Conservation (phyloP, 2,797 vertebrate genomes). For the Argyrosomus regius region DNA sequence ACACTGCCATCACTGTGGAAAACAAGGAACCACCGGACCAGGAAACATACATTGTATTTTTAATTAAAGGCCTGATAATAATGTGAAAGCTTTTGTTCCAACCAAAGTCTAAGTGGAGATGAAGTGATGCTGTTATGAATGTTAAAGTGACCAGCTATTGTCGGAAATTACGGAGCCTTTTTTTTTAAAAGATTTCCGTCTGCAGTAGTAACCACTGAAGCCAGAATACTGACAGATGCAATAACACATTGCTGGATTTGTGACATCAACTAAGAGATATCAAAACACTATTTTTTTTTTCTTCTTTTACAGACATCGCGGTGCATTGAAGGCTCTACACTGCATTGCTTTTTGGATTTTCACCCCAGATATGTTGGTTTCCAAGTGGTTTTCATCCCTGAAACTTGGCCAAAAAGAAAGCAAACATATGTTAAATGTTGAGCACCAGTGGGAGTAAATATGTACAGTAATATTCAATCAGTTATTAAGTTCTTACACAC, state of each 20-base stretch:
- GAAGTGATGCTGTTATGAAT: neutral
- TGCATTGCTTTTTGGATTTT: neutral
- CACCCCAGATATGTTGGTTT: neutral
- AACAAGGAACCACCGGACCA: neutral
- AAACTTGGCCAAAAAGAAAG: neutral
- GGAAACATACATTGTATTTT: neutral
- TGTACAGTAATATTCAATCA: neutral
- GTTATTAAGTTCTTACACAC: neutral
- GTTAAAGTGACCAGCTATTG: neutral
- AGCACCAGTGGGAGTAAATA: neutral
- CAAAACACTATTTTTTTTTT: neutral
- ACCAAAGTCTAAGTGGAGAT: constrained; percentile 17
- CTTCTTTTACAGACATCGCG: neutral
- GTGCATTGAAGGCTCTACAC: neutral
- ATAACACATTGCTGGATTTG: neutral
- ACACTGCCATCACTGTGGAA: neutral
- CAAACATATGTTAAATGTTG: neutral
- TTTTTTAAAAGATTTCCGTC: neutral
- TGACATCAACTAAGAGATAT: constrained; percentile 4
- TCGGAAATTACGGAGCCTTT: neutral
- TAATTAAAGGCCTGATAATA: neutral
- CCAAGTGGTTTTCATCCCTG: neutral
- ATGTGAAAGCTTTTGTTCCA: neutral
- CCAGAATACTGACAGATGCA: neutral
- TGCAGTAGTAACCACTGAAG: neutral